Base-by-base conservation (phyloP, 2,113 vertebrate genomes). In the Labrus mixtus region DNA sequence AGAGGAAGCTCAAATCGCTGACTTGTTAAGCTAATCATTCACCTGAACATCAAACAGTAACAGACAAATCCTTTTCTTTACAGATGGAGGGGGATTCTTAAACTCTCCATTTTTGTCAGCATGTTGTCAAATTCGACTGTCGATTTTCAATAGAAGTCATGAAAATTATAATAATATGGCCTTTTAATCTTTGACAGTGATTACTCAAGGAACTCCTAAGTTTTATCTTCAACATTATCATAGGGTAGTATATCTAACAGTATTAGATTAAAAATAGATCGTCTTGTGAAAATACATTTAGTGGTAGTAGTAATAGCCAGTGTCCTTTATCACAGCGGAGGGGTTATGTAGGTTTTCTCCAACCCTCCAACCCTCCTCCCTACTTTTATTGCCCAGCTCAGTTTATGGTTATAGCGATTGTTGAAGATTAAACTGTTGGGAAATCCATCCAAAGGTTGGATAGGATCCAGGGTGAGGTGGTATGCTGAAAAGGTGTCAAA, bases 1-100 rank as follows among this genome's bases (percentile, higher is more conserved):
- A 85, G 60, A 72, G 20, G 43, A 72, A 62, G 69, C 60, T 77
- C 1, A 76, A 81, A 86, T 56, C 61, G 50, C 22, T 25, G 61
- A 86, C 79, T 77, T 12, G 19, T 23, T 33, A 17, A 12, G 87
- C 69, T 89, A 94, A 92, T 92, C 62, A 92, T 94, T 91, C 61
- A 92, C 87, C 33, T 4, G 8, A 3, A 50, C 73, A 76, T 80
- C 87, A 87, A 92, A 81, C 73, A 79, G 81, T 53, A 74, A 90
- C 87, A 73, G 76, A 45, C 12, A 6, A 33, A 33, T 4, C 15
- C 29, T 36, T 79, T 15, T 60, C 71, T 75, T 77, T 78, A 37
- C 1, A 77, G 57, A 74, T 0, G 68, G 53, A 53, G 22, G 25
- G 37, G 71, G 46, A 33, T 33, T 33, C 29, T 33, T 6, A 6